phyloP scores from a whole-genome alignment of 1,140 invertebrate species.

The Pseudomyrmex pallidus region DNA sequence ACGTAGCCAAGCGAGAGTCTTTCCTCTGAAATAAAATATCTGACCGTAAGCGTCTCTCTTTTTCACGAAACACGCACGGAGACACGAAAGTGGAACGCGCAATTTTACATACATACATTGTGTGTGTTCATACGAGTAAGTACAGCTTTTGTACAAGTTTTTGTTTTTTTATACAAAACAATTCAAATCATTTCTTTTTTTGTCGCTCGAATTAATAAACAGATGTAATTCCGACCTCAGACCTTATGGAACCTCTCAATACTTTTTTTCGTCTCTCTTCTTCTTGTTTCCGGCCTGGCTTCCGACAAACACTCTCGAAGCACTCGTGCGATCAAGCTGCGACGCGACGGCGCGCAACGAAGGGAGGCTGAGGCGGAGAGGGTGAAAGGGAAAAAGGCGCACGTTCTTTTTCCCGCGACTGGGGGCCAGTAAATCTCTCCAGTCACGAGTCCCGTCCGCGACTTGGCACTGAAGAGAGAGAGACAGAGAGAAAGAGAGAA shows the following conservation, averaged over 20 bases:
- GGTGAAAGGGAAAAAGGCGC: neutral
- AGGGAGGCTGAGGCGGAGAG: neutral
- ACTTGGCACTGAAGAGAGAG: constrained; percentile 71
- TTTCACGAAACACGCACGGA: neutral
- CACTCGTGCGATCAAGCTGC: constrained; percentile 41
- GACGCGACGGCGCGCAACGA: constrained; percentile 20
- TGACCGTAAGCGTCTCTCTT: neutral
- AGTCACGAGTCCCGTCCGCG: constrained; percentile 60
- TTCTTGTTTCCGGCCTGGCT: constrained; percentile 4
- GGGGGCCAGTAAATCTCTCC: constrained; percentile 22
- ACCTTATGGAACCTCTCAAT: constrained; percentile 3
- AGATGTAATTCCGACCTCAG: neutral
- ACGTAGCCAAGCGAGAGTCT: neutral
- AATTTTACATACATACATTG: constrained; percentile 5
- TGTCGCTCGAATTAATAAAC: neutral
- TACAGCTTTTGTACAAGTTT: constrained; percentile 36
- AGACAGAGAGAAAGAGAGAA: constrained; percentile 34
- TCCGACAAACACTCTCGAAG: constrained; percentile 22
- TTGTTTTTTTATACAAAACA: constrained; percentile 13
- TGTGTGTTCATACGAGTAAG: constrained; percentile 17
- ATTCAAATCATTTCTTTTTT: constrained; percentile 15
- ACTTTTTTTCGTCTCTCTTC: constrained; percentile 18
- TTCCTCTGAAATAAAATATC: constrained; percentile 18
- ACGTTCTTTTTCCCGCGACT: constrained; percentile 35
- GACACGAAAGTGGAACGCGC: constrained; percentile 1